phyloP scores from a whole-genome alignment of 2,113 vertebrate genomes.

The Oplegnathus fasciatus region DNA sequence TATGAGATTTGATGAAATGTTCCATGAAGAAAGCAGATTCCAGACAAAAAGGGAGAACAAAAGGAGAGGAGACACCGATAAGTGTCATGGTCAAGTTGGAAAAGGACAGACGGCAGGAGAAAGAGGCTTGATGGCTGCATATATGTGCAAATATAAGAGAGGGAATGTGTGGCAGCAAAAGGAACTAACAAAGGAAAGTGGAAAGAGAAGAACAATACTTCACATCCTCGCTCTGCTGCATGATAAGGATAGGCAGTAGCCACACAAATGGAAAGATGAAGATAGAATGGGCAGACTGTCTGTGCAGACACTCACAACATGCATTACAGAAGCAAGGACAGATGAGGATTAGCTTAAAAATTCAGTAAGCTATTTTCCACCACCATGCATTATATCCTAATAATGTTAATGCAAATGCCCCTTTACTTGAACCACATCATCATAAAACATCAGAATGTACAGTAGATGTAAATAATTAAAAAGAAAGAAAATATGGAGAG shows the following conservation, averaged over 20 bases:
- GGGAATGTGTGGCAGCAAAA: constrained; percentile 31
- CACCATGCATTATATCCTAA: constrained; percentile 50
- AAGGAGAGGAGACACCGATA: constrained; percentile 91
- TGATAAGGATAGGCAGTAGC: constrained; percentile 32
- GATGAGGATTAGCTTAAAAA: constrained; percentile 63
- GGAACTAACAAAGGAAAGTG: not conserved
- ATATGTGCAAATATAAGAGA: constrained; percentile 47
- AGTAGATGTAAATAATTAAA: constrained; percentile 64
- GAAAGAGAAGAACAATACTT: constrained; percentile 18
- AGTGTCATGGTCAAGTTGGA: constrained; percentile 82
- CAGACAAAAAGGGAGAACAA: constrained; percentile 87
- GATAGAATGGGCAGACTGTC: not conserved
- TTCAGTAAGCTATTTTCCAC: constrained; percentile 47
- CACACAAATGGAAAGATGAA: constrained; percentile 38
- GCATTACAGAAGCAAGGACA: constrained; percentile 45
- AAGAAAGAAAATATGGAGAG: constrained; percentile 62
- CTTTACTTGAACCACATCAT: constrained; percentile 34
- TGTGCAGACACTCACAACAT: constrained; percentile 44
- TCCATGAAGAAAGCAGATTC: constrained; percentile 98
- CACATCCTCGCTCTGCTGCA: constrained; percentile 39
- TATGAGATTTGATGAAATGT: constrained; percentile 98
- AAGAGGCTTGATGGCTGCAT: constrained; percentile 74
- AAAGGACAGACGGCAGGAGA: constrained; percentile 75
- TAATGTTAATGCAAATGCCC: constrained; percentile 51
- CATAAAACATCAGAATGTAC: constrained; percentile 47